Evolutionary conservation across 2,888 invertebrate species (phyloP), one percentile per base, ranked within the genome.

Genomic region (Colostygia pectinataria): DNA sequence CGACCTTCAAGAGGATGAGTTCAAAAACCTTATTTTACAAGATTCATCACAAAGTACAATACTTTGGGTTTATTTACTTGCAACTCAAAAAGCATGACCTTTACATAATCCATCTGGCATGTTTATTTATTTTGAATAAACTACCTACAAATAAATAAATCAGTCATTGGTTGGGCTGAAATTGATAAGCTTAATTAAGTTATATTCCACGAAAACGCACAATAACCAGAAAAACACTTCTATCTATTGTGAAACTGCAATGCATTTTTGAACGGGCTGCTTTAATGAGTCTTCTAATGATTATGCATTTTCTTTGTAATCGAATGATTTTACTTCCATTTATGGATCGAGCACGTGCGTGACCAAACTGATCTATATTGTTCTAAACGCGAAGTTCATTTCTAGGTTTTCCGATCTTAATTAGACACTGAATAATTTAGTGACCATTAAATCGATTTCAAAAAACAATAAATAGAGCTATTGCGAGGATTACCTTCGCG

Each of bases 401-500:
- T 45, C 20, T 31, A 15, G 32, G 10, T 28, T 43, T n/a, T 32
- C n/a, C 6, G 20, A 14, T 25, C 1, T 7, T 37, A 33, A 28
- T 43, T 34, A 39, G 28, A 20, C 27, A 32, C 37, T 37, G 1
- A 29, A 20, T 39, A 18, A 44, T 44, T 45, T 33, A 44, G 31
- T 42, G 37, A 48, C 34, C 29, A 59, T 52, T 54, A 49, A 44
- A 32, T 49, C 18, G 18, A 28, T 42, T 53, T 42, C 45, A 36
- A 33, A 47, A 46, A 51, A 27, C 37, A 43, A 48, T 48, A 44
- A 52, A 29, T 14, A 20, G 6, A 29, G 24, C 25, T 45, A 41
- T 37, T 29, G 18, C 41, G 40, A 53, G 28, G 40, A 52, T 47
- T 32, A 44, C 40, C 39, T 40, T 49, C 40, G 25, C 15, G 2